Base-by-base conservation (phyloP, 2,888 invertebrate genomes). In the Amiota mariae region DNA sequence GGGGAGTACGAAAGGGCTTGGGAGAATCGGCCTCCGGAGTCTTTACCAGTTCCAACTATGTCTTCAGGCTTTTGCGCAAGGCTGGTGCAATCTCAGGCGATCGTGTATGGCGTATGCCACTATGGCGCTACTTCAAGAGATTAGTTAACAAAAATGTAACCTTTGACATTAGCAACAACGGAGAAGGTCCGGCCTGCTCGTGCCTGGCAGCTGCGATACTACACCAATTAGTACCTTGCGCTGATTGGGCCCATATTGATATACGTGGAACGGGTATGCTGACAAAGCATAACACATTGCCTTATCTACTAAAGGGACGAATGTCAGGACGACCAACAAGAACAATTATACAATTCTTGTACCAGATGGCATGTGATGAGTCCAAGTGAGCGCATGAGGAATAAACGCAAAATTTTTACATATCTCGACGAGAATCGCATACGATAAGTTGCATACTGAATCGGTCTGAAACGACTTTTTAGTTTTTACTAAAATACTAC, bases 131-230 rank as follows among this genome's bases (percentile, higher is more conserved):
- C 77, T 90, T 87, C 71, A 82, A 81, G 15, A 77, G 79, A 2
- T 80, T 88, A 36, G 81, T 90, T 1, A 78, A 82, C 63, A 80
- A 85, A 8, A 81, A 81, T 8, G 47, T 76, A 1, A 82, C 85
- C 49, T 94, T 93, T 76, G 91, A 94, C 77, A 87, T 93, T 71
- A 91, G 93, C 79, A 92, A 93, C 77, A 90, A 91, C 64, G 92
- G 92, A 0, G 87, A 87, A 0, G 91, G 92, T 0, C 88, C 89
- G 10, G 94, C 92, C 0, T 92, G 93, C 0, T 91, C 94, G 0
- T 94, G 94, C 81, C 90, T 93, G 57, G 93, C 94, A 6, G 95
- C 95, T 0, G 94, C 94, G 1, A 92, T 94, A 77, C 89, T 95
- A 0, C 90, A 90, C 88, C 92, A 93, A 86, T 93, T 94, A 90